Evolutionary conservation across 2,113 vertebrate genomes (phyloP), one percentile per base, ranked within the genome.

Genomic region (Sprattus sprattus): DNA sequence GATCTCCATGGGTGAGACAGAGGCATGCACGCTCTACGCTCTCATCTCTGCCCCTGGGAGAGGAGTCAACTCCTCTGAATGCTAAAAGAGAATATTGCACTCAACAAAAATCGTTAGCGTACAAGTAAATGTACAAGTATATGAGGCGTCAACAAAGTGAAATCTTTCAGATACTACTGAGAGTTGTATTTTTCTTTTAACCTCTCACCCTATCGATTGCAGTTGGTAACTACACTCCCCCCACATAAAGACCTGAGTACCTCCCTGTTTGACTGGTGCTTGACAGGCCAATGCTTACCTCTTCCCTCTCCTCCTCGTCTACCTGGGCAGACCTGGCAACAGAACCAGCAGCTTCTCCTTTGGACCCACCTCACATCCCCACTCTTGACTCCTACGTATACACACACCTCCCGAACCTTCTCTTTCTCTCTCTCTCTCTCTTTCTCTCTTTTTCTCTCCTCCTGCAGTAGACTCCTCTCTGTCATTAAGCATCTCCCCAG

Each of bases 1-100:
- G 52, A 89, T 93, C 91, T 92, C 92, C 88, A 83, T 67, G 90
- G 89, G 91, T 89, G 47, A 32, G 84, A 89, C 80, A 88, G 86
- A 83, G 89, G 91, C 81, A 71, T 89, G 60, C 46, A 85, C 85
- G 6, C 67, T 75, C 71, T 78, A 32, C 11, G 4, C 25, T 78
- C 71, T 39, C 0, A 39, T 28, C 10, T 32, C 8, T 6, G 32
- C 28, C 71, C 71, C 71, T 32, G 71, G 71, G 71, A 78, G 28
- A 13, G 13, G 3, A 78, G 28, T 32, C 32, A 78, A 16, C 25
- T 32, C 71, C 71, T 78, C 11, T 2, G 71, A 16, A 78, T 78
- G 32, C 71, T 78, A 32, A 16, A 39, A 32, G 28, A 32, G 16
- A 32, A 78, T 15, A 5, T 39, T 16, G 32, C 71, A 28, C 15